Evolutionary conservation across 2,888 invertebrate species (phyloP), one percentile per base, ranked within the genome.

Genomic region (Octodonta nipae): DNA sequence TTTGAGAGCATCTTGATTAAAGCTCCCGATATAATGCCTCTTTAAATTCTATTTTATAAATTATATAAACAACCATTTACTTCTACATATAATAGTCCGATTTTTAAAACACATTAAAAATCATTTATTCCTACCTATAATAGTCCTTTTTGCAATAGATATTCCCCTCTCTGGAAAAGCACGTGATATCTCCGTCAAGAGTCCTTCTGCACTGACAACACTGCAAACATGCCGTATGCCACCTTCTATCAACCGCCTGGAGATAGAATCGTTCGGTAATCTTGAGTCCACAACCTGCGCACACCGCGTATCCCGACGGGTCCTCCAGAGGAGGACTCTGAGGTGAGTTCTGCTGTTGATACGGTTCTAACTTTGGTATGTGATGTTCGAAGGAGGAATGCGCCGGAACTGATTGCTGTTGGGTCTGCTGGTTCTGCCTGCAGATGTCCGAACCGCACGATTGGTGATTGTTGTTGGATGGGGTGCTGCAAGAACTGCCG

Each of bases 141-240:
- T 93, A 93, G 66, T 93, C 92, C 58, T 85, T 86, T 68, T 89
- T 91, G 75, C 93, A 93, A 66, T 87, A 92, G 53, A 92, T 91
- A 59, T 83, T 83, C 51, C 87, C 88, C 60, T 91, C 88, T 46
- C 87, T 73, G 43, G 87, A 81, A 63, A 89, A 93, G 65, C 92
- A 93, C 46, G 91, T 81, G 56, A 82, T 77, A 60, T 92, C 88
- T 2, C 86, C 78, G 61, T 92, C 92, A 46, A 93, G 70, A 3
- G 84, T 79, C 64, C 81, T 77, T 53, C 84, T 75, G 64, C 93
- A 93, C 60, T 88, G 84, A 56, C 79, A 83, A 64, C 92, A 93
- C 57, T 85, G 78, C 17, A 93, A 70, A 58, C 92, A 93, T 36
- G 83, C 75, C 28, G 83, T 81, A 61, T 93, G 92, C 92, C 92